Conservation (phyloP, 2,888 invertebrate genomes). For the Lacanobia wlatinum region DNA sequence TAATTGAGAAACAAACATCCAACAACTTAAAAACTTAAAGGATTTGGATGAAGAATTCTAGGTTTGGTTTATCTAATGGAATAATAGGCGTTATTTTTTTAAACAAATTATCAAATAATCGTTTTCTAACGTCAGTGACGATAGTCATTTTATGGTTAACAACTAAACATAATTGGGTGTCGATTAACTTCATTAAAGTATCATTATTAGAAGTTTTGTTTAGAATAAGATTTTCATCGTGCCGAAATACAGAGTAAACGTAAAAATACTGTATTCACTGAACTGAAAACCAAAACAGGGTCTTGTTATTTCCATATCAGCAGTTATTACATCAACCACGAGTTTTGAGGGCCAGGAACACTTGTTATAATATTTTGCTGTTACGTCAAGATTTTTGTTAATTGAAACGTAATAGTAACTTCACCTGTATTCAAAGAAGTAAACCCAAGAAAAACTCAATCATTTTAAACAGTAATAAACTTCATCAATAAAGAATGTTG, state of each 20-base stretch:
- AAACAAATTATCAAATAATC: not conserved
- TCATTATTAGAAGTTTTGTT: not conserved
- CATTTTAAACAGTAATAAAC: not conserved
- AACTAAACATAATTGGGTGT: not conserved
- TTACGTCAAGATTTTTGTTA: not conserved
- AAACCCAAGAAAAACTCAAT: not conserved
- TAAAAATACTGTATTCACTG: not conserved
- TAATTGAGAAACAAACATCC: no score
- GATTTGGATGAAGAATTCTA: not conserved
- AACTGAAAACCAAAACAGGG: not conserved
- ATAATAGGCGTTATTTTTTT: not conserved
- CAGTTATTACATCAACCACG: conserved; percentile 1
- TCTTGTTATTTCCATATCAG: conserved; percentile 1
- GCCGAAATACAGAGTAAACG: not conserved
- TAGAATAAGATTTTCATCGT: no score
- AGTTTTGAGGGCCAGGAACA: not conserved
- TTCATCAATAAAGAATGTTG: conserved; percentile 17
- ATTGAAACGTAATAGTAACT: not conserved
- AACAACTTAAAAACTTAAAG: not conserved
- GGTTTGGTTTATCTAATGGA: not conserved
- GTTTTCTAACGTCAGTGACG: not conserved
- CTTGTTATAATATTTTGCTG: not conserved
- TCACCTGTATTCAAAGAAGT: not conserved
- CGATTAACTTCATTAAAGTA: not conserved
- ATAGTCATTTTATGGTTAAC: not conserved